Base-by-base conservation (phyloP, 2,888 invertebrate genomes). In the Xylocampa areola region DNA sequence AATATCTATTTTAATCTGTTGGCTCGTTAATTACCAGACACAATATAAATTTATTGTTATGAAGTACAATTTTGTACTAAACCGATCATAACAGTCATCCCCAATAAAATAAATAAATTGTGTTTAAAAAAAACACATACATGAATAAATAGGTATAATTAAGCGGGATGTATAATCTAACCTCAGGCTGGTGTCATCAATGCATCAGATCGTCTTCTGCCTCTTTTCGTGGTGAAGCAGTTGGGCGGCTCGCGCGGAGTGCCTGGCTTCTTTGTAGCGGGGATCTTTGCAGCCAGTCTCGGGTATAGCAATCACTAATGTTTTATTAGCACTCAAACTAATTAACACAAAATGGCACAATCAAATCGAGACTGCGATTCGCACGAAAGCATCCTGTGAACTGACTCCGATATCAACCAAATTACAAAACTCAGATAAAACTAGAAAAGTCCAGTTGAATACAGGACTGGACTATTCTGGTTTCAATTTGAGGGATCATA, bases 261-360 rank as follows among this genome's bases (percentile, higher is more conserved):
- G 1, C 97, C 98, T 0, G 98, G 99, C 2, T 96, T 99, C 77
- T 99, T 99, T 87, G 98, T 99, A 0, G 98, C 99, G 3, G 98
- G 98, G 14, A 97, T 99, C 58, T 99, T 99, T 87, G 98, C 98
- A 32, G 99, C 98, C 1, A 98, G 98, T 79, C 95, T 99, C 72
- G 98, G 98, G 98, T 98, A 94, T 17, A 59, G n/a, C 45, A 40
- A 13, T 32, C 19, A 62, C 41, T 35, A 7, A 36, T 13, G 2
- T 48, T 19, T 11, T 16, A 30, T 4, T 29, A 27, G 2, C 30
- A 32, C 39, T 32, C 13, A 4, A 36, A 30, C 30, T 7, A 53
- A 65, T 33, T 40, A 29, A 3, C 47, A 45, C 32, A 37, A 17
- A 19, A 45, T n/a, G 25, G 0, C 25, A 48, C 39, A 19, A 30